Base-by-base conservation (phyloP, 2,888 invertebrate genomes). In the Eristalis tenax region DNA sequence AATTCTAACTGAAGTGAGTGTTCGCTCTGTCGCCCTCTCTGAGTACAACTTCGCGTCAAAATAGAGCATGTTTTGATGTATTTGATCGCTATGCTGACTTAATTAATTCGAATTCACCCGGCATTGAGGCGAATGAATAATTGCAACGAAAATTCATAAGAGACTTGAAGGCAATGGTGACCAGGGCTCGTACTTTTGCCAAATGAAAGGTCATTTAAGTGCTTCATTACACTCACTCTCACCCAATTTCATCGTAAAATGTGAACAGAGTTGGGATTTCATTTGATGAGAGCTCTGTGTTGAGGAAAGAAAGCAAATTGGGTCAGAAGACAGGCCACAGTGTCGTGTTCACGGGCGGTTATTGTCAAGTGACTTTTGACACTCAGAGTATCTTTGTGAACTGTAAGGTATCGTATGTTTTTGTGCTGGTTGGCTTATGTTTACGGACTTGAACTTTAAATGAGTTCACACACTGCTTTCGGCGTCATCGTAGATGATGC, bases 41-140 rank as follows among this genome's bases (percentile, higher is more conserved):
- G 6, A 4, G 32, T 4, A 4, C 4, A 38, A 38, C 35, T 11
- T 10, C 11, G 35, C 35, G 4, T 38, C 35, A 38, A 38, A 38
- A 38, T 43, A n/a, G n/a, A 15, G 59, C 10, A 4, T 18, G 35
- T 73, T 73, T 68, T 18, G 15, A 15, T n/a, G n/a, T 28, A 61
- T 28, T n/a, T 61, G 61, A 74, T 80, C 43, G 50, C 38, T 61
- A 61, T 66, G 66, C 73, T 80, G 73, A 80, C 80, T 66, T 10
- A 57, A 70, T 11, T 56, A 35, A 74, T 79, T n/a, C n/a, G n/a
- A n/a, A 0, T 38, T 65, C 18, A 1, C 15, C 28, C 26, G n/a
- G 4, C 2, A 5, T 26, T 59, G n/a, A 59, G 6, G 28, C 11
- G n/a, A n/a, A 35, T 32, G 35, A 64, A 18, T 35, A 35, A 64